Evolutionary conservation across 2,113 vertebrate genomes (phyloP), one percentile per base, ranked within the genome.

Genomic region (Climacteris rufus): DNA sequence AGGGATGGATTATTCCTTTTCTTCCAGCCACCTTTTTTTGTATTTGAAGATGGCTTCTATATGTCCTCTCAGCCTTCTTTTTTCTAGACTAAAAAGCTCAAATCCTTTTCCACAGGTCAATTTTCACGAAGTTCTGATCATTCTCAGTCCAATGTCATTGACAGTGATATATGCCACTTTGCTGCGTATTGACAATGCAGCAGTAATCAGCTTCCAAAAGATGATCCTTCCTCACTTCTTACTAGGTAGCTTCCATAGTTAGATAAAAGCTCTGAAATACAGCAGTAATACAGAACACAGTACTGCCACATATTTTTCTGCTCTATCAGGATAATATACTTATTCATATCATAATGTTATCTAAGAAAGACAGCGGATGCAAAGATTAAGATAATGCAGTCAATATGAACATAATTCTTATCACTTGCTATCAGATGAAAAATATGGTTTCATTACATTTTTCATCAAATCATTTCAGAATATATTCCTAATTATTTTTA

Each of bases 151-250:
- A 88, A 21, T 64, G 47, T 42, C 68, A 35, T 10, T 87, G 77
- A 64, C 3, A 9, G 39, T 70, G 45, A 33, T 75, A 77, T 27
- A 56, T 83, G 42, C 35, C 60, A 56, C 61, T 92, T 93, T 60
- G 52, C 64, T 8, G 8, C 31, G 68, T 70, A 87, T 70, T 74
- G 49, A 89, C 37, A 88, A 39, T 65, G 37, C 35, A 53, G 63
- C 40, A 93, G 70, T 75, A 96, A 95, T 95, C 77, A 83, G 53
- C 53, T 94, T 87, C 72, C 84, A 79, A 84, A 86, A 87, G 74
- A 74, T 65, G 57, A 87, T 90, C 50, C 30, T 35, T 70, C 21
- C 69, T 84, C 54, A 56, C 30, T 85, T 44, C 49, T 90, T 63
- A 39, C 21, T 83, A 69, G 45, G 30, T 77, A 61, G 39, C 50